Percentiles rank a stretch among this genome's conserved stretches.
Evolutionary conservation across 2,888 invertebrate genomes (phyloP).

Genomic region (Panzeria rudis): DNA sequence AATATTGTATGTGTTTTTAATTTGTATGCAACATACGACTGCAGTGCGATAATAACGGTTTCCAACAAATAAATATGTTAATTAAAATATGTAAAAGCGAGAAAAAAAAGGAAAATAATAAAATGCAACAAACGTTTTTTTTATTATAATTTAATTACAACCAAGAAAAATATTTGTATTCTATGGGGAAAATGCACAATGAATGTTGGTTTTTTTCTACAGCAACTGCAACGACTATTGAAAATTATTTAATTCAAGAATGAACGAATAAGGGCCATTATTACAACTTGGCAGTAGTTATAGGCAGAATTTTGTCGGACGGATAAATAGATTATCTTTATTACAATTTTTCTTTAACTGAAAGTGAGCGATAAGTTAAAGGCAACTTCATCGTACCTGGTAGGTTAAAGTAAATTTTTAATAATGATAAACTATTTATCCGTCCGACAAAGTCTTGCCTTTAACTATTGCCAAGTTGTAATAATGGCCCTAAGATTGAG

Average conservation of each 20-base stretch:
- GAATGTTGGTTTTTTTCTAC: neutral
- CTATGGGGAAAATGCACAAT: neutral
- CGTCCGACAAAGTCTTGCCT: too few species aligned
- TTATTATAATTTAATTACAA: slow-evolving; percentile 13
- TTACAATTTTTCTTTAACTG: too few species aligned
- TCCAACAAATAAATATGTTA: slow-evolving; percentile 54
- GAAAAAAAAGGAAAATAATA: slow-evolving; percentile 1
- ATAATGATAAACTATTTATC: too few species aligned
- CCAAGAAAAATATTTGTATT: slow-evolving; percentile 4
- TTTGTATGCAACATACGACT: slow-evolving; percentile 51
- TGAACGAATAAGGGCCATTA: too few species aligned
- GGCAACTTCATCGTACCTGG: too few species aligned
- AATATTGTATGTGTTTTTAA: slow-evolving; percentile 17
- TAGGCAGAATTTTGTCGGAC: too few species aligned
- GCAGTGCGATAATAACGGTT: slow-evolving; percentile 52
- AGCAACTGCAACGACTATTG: neutral
- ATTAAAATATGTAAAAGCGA: slow-evolving; percentile 8
- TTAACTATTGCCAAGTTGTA: too few species aligned
- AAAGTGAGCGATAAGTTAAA: too few species aligned
- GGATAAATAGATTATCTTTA: too few species aligned
- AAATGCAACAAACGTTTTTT: neutral
- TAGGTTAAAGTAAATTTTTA: too few species aligned
- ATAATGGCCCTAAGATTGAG: too few species aligned
- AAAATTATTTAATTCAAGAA: neutral
- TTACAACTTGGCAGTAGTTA: too few species aligned